Percentiles rank a stretch among this genome's conserved stretches.
Evolutionary conservation across 2,113 vertebrate genomes (phyloP).

Genomic region (Shinisaurus crocodilurus): DNA sequence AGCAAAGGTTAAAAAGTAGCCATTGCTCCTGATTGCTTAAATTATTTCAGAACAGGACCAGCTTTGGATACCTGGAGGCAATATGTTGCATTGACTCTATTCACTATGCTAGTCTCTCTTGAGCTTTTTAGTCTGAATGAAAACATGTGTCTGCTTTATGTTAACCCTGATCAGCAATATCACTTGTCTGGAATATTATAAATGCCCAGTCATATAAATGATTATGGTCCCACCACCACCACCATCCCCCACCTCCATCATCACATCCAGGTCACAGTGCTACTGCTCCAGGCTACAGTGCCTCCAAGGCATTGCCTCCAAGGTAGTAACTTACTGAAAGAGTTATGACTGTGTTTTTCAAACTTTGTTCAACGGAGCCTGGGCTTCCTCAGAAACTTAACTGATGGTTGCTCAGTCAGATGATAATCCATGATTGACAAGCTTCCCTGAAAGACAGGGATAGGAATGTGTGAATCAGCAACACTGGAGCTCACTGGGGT

Average conservation of each 20-base stretch:
- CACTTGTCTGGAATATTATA: background rate
- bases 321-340: background rate
- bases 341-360: background rate
- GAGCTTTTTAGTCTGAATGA: background rate
- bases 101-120: background rate
- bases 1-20: slow-evolving; percentile 21
- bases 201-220: background rate
- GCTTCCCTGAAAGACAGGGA: background rate
- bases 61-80: background rate
- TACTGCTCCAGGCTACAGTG: background rate
- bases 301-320: background rate
- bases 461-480: too few relatives aligned
- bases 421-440: background rate
- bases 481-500: too few relatives aligned
- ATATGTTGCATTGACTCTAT: background rate
- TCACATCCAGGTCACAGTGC: background rate
- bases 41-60: slow-evolving; percentile 12
- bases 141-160: background rate
- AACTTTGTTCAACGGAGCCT: background rate
- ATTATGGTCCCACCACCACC: background rate
- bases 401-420: background rate
- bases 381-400: background rate
- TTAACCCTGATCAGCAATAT: background rate
- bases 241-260: background rate
- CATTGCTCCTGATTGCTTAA: slow-evolving; percentile 7